Evolutionary conservation across 2,797 vertebrate genomes (phyloP).

Genomic region (Spea hammondii): DNA sequence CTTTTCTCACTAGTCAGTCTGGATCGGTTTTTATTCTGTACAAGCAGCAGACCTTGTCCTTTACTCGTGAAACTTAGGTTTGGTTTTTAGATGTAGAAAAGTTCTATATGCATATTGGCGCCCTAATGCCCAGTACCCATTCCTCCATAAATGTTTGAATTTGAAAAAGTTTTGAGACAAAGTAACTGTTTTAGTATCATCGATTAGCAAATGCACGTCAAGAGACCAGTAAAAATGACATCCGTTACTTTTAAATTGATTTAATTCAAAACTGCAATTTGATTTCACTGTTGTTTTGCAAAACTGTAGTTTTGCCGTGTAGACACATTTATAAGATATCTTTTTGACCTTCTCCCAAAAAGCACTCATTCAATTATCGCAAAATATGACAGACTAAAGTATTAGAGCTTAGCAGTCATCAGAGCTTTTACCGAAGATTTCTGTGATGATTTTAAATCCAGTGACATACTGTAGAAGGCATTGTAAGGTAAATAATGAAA

Average conservation of each 20-base stretch:
- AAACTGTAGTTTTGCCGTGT: constrained; percentile 17
- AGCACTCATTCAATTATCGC: constrained; percentile 16
- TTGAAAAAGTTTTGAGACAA: too few species aligned
- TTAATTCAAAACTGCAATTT: background rate
- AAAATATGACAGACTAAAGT: constrained; percentile 26
- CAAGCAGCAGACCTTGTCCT: too few species aligned
- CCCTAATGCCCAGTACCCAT: too few species aligned
- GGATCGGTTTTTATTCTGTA: too few species aligned
- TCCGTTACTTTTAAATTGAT: background rate
- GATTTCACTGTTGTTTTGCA: constrained; percentile 13
- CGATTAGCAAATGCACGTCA: background rate
- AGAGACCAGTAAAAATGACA: background rate
- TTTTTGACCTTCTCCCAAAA: constrained; percentile 32
- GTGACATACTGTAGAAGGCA: background rate
- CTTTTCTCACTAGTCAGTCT: too few species aligned
- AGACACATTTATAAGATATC: constrained; percentile 19
- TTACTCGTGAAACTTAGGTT: too few species aligned
- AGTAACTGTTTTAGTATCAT: too few species aligned
- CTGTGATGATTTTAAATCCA: background rate
- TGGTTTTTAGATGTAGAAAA: too few species aligned
- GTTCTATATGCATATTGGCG: too few species aligned
- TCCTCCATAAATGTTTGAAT: too few species aligned
- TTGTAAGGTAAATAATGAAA: constrained; percentile 31
- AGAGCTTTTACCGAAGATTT: constrained; percentile 19
- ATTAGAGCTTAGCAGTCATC: constrained; percentile 4